Base-by-base conservation (phyloP, 1,140 invertebrate species). In the Nasonia longicornis region DNA sequence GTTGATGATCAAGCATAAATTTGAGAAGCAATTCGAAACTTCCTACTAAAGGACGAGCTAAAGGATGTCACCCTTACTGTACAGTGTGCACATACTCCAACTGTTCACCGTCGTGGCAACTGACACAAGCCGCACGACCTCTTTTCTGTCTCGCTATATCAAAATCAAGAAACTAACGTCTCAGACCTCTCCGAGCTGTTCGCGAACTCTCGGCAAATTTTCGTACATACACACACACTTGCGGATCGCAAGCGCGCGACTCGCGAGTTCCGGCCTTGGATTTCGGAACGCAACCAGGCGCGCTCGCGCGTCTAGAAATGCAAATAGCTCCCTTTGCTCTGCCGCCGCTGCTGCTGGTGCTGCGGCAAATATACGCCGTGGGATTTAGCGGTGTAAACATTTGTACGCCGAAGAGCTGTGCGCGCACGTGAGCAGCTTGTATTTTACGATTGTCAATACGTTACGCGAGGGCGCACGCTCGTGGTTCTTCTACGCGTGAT, bases 381-480 rank as follows among this genome's bases (percentile, higher is more conserved):
- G 38, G 45, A 82, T 76, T 66, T 77, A 83, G 67, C n/a, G 77
- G 38, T 16, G 77, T 80, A 84, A 83, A 85, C 76, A 84, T 85
- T 80, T 83, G 69, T 73, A 31, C 71, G 26, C 31, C 69, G 29
- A 52, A 77, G 45, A 80, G 58, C 38, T n/a, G 7, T 26, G 72
- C 75, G 52, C 71, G 77, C 67, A 63, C 77, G 69, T 77, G 81
- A 71, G 70, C 76, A 84, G 76, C 80, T 79, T 81, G 81, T 83
- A 84, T 85, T 80, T 84, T 84, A 83, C 77, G 80, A 76, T 83
- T 64, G 70, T 82, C 81, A 79, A 80, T 84, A 75, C 79, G 45
- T 84, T 83, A 80, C 52, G 80, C 52, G 4, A 16, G 16, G 16
- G 16, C 0, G 52, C 6, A 20, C 3, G 20, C 20, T 0, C n/a